A percentile compares a stretch with the other conserved stretches of the same genome.
These are phyloP conservation scores for Cataglyphis albicans DNA, from an alignment of 2,888 invertebrate species.

Conservation along the genomic window DNA sequence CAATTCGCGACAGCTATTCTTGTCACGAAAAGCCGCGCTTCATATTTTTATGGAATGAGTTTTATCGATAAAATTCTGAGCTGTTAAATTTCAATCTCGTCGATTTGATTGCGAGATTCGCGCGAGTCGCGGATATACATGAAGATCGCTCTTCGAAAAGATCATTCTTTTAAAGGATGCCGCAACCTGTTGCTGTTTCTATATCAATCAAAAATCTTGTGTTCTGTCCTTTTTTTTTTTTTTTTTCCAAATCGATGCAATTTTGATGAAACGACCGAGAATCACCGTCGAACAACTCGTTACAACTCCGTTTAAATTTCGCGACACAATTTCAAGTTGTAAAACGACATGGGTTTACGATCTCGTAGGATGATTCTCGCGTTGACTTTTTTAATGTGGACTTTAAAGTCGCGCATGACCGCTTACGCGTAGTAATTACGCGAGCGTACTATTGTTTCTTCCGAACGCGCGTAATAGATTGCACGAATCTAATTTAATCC, in stretches of 20 bases:
- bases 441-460: slow-evolving; percentile 45
- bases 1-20: neutral
- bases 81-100: neutral
- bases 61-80: neutral
- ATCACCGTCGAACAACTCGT: slow-evolving; percentile 16
- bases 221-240: neutral
- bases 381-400: slow-evolving; percentile 42
- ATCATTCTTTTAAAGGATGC: neutral
- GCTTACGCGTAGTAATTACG: slow-evolving; percentile 13
- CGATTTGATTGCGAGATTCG: too few relatives aligned
- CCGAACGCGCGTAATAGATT: slow-evolving; percentile 51
- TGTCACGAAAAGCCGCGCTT: too few relatives aligned
- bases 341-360: slow-evolving; percentile 30
- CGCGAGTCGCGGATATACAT: neutral
- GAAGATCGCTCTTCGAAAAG: neutral
- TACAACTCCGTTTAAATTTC: slow-evolving; percentile 37
- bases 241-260: neutral
- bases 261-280: slow-evolving; percentile 18
- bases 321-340: slow-evolving; percentile 21
- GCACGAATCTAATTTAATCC: slow-evolving; percentile 55
- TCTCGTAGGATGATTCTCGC: slow-evolving; percentile 28
- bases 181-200: neutral
- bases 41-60: neutral
- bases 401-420: slow-evolving; percentile 34
- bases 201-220: neutral